phyloP scores from a whole-genome alignment of 2,888 invertebrate genomes.

The Andrena praecox region DNA sequence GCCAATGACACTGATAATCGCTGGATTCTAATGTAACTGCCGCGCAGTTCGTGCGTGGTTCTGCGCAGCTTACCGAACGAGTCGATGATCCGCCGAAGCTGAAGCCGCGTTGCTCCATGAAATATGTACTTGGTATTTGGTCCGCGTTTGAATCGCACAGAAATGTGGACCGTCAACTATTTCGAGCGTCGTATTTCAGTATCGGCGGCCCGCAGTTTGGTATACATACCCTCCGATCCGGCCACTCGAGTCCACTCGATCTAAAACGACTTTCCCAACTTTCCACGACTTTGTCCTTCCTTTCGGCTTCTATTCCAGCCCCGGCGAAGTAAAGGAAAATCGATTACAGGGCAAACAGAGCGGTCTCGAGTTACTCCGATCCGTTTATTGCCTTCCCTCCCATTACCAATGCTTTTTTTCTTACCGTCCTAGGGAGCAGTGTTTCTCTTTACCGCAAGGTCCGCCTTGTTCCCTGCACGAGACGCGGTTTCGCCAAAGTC shows the following conservation, averaged over 20 bases:
- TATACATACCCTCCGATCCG: neutral
- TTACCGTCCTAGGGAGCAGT: neutral
- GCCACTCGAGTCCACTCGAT: neutral
- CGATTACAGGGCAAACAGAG: neutral
- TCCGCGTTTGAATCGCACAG: neutral
- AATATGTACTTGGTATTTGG: too few species aligned
- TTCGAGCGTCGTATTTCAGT: neutral
- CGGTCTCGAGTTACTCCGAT: neutral
- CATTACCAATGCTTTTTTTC: constrained; percentile 1
- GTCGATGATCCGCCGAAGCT: too few species aligned
- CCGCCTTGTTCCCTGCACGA: constrained; percentile 15
- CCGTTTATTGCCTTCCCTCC: neutral
- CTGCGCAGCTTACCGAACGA: neutral
- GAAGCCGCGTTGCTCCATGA: too few species aligned
- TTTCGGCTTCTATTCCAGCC: neutral
- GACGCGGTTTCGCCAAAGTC: constrained; percentile 13
- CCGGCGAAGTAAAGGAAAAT: neutral
- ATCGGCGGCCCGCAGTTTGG: neutral
- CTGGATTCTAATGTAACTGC: constrained; percentile 26
- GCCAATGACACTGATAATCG: constrained; percentile 35
- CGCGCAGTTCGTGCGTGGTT: neutral
- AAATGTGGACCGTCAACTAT: neutral
- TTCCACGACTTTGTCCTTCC: constrained; percentile 1
- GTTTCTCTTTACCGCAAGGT: neutral
- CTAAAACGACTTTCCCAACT: neutral